A percentile compares a stretch with the other conserved stretches of the same genome.
phyloP scores from a whole-genome alignment of 1,140 invertebrate species.

The Megalopta genalis region DNA sequence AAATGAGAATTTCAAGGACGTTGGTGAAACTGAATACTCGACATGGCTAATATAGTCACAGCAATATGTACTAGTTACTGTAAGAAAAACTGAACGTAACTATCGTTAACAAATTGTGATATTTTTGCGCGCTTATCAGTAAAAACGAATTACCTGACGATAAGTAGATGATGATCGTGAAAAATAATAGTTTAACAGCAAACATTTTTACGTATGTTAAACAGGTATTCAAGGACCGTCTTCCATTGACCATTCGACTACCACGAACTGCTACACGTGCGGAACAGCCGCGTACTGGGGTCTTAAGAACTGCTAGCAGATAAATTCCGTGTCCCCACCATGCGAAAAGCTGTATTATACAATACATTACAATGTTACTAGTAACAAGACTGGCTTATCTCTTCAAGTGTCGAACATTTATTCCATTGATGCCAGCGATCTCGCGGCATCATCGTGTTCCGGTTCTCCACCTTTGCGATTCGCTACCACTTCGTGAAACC shows the following conservation, averaged over 20 bases:
- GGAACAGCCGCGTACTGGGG: slow-evolving; percentile 33
- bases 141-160: slow-evolving; percentile 28
- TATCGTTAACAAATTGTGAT: neutral
- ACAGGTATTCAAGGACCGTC: neutral
- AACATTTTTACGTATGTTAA: slow-evolving; percentile 13
- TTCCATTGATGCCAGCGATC: slow-evolving; percentile 11
- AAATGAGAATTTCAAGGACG: slow-evolving; percentile 21
- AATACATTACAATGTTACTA: slow-evolving; percentile 32
- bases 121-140: neutral
- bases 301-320: slow-evolving; percentile 27
- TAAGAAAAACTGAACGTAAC: no score
- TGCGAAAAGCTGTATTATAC: slow-evolving; percentile 28
- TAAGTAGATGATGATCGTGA: neutral
- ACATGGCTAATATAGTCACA: neutral
- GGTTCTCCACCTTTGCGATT: neutral
- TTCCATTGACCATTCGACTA: neutral
- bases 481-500: neutral
- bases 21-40: slow-evolving; percentile 13
- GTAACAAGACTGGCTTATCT: neutral
- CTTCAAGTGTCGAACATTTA: slow-evolving; percentile 8
- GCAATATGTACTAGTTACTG: neutral
- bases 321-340: slow-evolving; percentile 56
- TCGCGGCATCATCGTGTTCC: neutral
- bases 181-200: neutral
- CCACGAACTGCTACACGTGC: slow-evolving; percentile 12